phyloP scores from a whole-genome alignment of 1,140 invertebrate species.

The Lepidurus couesii region DNA sequence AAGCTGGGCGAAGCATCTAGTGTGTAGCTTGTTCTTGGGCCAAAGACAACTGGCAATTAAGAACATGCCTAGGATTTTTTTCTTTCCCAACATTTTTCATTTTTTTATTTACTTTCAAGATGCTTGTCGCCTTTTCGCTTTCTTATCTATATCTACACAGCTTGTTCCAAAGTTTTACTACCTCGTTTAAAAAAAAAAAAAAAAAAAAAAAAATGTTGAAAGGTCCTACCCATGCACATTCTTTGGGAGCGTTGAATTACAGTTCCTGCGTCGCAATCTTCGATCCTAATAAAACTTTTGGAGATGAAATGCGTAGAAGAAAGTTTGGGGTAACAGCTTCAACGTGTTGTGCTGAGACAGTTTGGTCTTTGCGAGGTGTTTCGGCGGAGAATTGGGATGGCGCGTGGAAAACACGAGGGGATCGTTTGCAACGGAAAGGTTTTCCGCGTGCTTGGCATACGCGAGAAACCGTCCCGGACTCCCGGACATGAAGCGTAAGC shows the following conservation, averaged over 20 bases:
- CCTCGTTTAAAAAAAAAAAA: not conserved
- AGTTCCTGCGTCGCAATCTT: not conserved
- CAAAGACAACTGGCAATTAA: constrained; percentile 15
- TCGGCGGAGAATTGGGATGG: constrained; percentile 1
- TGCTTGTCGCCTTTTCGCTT: not conserved
- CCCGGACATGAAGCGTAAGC: not conserved
- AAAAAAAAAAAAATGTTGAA: too few relatives aligned
- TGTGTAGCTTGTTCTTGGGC: not conserved
- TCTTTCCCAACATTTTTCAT: not conserved
- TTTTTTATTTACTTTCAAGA: not conserved
- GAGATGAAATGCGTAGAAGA: not conserved
- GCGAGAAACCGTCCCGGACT: not conserved
- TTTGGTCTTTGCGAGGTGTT: not conserved
- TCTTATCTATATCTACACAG: not conserved
- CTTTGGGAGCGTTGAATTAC: not conserved
- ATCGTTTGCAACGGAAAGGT: constrained; percentile 14
- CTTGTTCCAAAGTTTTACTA: not conserved
- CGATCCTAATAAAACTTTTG: not conserved
- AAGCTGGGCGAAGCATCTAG: not conserved
- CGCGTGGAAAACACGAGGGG: constrained; percentile 20
- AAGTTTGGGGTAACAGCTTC: not conserved
- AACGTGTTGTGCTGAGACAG: not conserved
- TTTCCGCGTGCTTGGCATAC: constrained; percentile 20
- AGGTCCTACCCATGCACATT: not conserved
- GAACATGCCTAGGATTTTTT: constrained; percentile 10